Base-by-base conservation (phyloP, 2,797 vertebrate genomes). In the Takifugu ocellatus region DNA sequence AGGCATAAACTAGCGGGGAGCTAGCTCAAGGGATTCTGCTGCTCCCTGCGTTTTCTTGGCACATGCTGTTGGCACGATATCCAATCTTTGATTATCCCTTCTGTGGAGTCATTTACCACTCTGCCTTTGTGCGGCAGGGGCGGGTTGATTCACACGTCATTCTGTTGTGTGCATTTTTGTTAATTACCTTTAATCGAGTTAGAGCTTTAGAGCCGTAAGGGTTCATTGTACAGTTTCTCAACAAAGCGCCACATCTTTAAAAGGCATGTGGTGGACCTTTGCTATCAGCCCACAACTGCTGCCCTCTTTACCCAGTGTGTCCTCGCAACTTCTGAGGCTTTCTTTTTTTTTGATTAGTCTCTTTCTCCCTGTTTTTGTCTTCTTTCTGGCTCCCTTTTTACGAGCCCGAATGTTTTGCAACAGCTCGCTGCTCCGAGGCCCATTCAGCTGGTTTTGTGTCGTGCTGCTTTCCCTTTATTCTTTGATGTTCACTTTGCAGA, bases 401-500 rank as follows among this genome's bases (percentile, higher is more conserved):
- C 72, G 83, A 72, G 81, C 81, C 84, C 80, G 76, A 85, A 73
- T 78, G 75, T 86, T 86, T 84, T 75, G 78, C 83, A 79, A 80
- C 83, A 75, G 80, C 85, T 89, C 75, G 70, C 78, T 25, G 86
- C 84, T 84, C 82, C 65, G 74, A 81, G 78, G 78, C 74, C 85
- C 81, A 83, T 86, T 82, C 79, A 68, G 82, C 88, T 89, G 89
- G 88, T 88, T 90, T 88, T 84, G 79, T 88, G 87, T 89, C 88
- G 86, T 57, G 70, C 81, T 64, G 69, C 78, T 81, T 21, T 55
- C 48, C 62, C 79, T 77, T 54, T 45, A 67, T 74, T 74, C 84
- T 89, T 87, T 88, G 81, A 88, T 89, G 80, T 86, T 77, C 76
- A 85, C 83, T 88, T 89, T 90, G 85, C 83, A 86, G 75, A 87